Base-by-base conservation (phyloP, 2,113 vertebrate genomes). In the Addax nasomaculatus region DNA sequence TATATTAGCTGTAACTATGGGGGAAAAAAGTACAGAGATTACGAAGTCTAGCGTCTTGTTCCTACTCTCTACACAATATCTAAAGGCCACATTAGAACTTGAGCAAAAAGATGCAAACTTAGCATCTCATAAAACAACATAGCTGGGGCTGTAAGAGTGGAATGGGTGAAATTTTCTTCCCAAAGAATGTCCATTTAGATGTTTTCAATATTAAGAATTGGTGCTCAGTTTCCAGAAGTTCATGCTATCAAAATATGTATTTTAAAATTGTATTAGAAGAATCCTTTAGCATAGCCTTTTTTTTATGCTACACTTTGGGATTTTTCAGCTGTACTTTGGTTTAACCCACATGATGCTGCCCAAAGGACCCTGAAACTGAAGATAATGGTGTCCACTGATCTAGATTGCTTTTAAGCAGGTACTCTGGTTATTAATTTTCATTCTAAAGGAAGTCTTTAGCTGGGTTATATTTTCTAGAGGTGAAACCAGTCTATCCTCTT, bases 261-360 rank as follows among this genome's bases (percentile, higher is more conserved):
- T 93, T 70, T 39, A 14, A 89, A 96, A 89, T 70, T 60, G 13
- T 60, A 47, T 43, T 80, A 23, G 67, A 85, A 86, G 91, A 94
- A 13, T 62, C 15, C 1, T 1, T 93, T 88, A 55, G 67, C 55
- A 80, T 89, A 92, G 5, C 53, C 21, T 47, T 85, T 55, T 85
- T 85, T 12, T 57, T 47, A 58, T 84, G 7, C 43, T 76, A 23
- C 87, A 79, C 17, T 73, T 47, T 85, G 0, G 3, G 15, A 90
- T 53, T 97, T 92, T 94, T 49, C 53, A 96, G 80, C 92, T 62
- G 23, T 94, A 60, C 78, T 27, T 30, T 89, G 39, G 36, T 93
- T 92, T 96, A 93, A 73, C 55, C 11, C 36, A 39, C 12, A 80
- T 64, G 13, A 14, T 16, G 15, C 73, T 85, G 49, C 51, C 30